Base-by-base conservation (phyloP, 92 coral and sea anemone species). In the Epizoanthus ramosus region DNA sequence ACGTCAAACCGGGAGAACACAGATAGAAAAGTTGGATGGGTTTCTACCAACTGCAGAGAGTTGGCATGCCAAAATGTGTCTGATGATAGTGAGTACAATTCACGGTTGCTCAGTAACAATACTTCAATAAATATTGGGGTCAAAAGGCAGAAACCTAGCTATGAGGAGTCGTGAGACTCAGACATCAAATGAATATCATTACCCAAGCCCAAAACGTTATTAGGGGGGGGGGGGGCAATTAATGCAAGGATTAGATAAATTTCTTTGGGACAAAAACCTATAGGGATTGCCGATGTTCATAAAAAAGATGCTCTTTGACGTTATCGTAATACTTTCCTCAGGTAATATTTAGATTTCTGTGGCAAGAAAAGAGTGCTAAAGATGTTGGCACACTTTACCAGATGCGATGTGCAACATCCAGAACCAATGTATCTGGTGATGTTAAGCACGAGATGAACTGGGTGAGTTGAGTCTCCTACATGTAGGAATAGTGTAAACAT, bases 341-440 rank as follows among this genome's bases (percentile, higher is more conserved):
- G n/a, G n/a, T n/a, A n/a, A n/a, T n/a, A n/a, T 89, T 85, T 69
- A 33, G 61, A 33, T 57, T 59, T 39, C 80, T 89, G 7, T 85
- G 92, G 92, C 60, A 64, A 22, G 80, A 89, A 47, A 89, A 89
- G 83, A 71, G 83, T 57, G 73, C 89, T 7, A 69, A 89, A 72
- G 89, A 85, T 59, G 80, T 89, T 80, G 92, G 92, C 72, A 89
- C 92, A 5, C 70, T 88, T 60, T 89, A 80, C 72, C 92, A 89
- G 64, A 66, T 89, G 47, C 70, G 80, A 31, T 81, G 86, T 66
- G 73, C 77, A 54, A 59, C 84, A 14, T 63, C 63, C 57, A 50
- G 67, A 5, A 88, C 88, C 59, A 88, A 82, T 85, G 92, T 89
- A 8, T 85, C 84, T 8, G 92, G 92, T 53, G 92, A 89, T 85